These are phyloP conservation scores for Megalops cyprinoides DNA, from an alignment of 2,797 vertebrate species.

Conservation along the genomic window DNA sequence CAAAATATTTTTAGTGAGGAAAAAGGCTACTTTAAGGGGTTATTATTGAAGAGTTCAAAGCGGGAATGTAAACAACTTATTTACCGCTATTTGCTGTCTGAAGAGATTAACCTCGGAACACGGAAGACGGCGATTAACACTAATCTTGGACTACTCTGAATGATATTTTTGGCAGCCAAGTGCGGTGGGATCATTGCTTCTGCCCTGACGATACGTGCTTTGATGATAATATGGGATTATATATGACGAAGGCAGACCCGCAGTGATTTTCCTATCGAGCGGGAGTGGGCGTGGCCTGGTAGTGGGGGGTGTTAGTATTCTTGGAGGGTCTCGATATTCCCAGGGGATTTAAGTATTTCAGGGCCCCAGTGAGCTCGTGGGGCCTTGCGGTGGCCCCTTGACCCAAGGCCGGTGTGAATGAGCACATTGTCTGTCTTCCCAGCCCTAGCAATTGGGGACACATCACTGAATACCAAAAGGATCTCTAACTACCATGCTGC, in stretches of 20 bases:
- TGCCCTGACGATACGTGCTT: neutral
- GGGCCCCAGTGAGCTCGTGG: slow-evolving; percentile 29
- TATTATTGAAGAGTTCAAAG: neutral
- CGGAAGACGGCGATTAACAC: neutral
- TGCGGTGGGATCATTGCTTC: neutral
- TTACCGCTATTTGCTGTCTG: neutral
- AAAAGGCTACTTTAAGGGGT: neutral
- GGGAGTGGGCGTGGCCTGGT: neutral
- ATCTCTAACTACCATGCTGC: no score
- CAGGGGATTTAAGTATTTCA: slow-evolving; percentile 37
- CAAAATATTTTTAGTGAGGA: neutral
- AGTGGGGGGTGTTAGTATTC: slow-evolving; percentile 44
- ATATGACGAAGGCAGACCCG: neutral
- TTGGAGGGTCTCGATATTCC: slow-evolving; percentile 38
- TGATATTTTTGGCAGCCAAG: neutral
- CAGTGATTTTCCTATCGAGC: neutral
- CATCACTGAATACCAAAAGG: slow-evolving; percentile 32
- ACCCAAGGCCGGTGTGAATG: slow-evolving; percentile 41
- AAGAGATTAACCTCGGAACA: neutral
- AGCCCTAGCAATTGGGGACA: slow-evolving; percentile 24
- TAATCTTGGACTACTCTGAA: slow-evolving; percentile 1
- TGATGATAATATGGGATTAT: neutral
- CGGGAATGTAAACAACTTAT: neutral
- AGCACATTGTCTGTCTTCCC: slow-evolving; percentile 37
- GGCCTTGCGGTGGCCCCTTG: slow-evolving; percentile 30